Base-by-base conservation (phyloP, 2,797 vertebrate genomes). In the Gobionotothen gibberifrons region DNA sequence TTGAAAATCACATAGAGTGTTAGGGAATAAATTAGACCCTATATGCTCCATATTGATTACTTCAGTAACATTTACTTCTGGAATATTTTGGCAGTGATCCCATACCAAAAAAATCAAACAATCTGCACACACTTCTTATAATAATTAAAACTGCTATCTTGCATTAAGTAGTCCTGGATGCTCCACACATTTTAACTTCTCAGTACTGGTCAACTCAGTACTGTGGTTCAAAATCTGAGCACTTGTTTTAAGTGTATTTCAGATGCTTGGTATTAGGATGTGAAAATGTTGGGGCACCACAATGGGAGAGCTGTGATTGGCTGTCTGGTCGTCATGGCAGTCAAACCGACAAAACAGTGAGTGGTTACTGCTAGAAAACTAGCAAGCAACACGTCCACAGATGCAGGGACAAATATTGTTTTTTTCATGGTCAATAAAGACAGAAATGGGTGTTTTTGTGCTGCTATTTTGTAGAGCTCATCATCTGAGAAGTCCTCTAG, bases 401-500 rank as follows among this genome's bases (percentile, higher is more conserved):
- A 46, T 62, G 66, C 52, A 36, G 52, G 58, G 55, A 65, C 46
- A 21, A 43, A 74, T 58, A 17, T 5, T 36, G 32, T 43, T n/a
- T 61, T 61, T 60, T 16, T 26, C 82, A 78, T 9, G 32, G 88
- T 76, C 82, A 16, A 59, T 87, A 60, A 59, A 72, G 73, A 84
- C 67, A 85, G 78, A 93, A 76, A 75, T 70, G 32, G 72, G 76
- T 60, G 63, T 62, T 76, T 82, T 80, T 71, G 80, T 85, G 77
- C 77, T 76, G 79, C 69, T 58, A 79, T 90, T 87, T 92, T 79
- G 85, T 95, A 93, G 94, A 95, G 94, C 95, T 95, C 93, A 15
- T 74, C 72, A 75, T 79, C 75, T 75, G 53, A 52, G 42, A 58
- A 39, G 76, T 74, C 65, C 73, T 21, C 55, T 26, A 55, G 42